Conservation (phyloP, 2,113 vertebrate genomes). For the Tiliqua scincoides region DNA sequence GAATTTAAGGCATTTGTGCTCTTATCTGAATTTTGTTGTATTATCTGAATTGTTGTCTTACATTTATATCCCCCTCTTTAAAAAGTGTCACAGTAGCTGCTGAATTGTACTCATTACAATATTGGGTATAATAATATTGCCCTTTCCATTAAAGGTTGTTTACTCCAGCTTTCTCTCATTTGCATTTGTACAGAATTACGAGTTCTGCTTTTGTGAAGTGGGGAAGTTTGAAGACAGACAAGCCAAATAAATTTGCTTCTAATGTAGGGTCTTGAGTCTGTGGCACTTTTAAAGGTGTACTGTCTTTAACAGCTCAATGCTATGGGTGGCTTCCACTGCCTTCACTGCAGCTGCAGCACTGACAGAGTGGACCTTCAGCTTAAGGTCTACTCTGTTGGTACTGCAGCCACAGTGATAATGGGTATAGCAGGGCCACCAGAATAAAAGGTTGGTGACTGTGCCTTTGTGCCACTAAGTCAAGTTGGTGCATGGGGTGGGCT, state of each 20-base stretch:
- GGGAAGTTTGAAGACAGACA: neutral
- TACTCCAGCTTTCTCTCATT: neutral
- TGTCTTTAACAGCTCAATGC: too few relatives aligned
- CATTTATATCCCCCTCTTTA: too few relatives aligned
- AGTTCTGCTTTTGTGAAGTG: neutral
- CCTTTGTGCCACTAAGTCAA: neutral
- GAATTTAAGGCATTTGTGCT: neutral
- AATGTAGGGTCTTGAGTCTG: neutral
- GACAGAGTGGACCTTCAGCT: too few relatives aligned
- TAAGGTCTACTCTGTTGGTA: too few relatives aligned
- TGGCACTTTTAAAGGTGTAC: neutral
- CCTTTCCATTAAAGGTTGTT: conserved; percentile 21
- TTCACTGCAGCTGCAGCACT: too few relatives aligned
- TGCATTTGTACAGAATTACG: neutral
- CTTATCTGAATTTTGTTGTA: neutral
- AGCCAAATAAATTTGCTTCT: neutral
- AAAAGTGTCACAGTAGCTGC: neutral
- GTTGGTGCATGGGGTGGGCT: neutral
- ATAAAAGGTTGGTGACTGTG: too few relatives aligned
- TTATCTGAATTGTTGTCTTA: neutral
- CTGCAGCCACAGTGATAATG: too few relatives aligned
- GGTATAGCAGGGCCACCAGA: too few relatives aligned
- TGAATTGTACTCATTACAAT: neutral
- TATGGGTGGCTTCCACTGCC: too few relatives aligned
- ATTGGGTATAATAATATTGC: neutral